Percentiles rank a stretch among this genome's conserved stretches.
Conservation (phyloP, 2,888 invertebrate species). For the Pecten maximus region DNA sequence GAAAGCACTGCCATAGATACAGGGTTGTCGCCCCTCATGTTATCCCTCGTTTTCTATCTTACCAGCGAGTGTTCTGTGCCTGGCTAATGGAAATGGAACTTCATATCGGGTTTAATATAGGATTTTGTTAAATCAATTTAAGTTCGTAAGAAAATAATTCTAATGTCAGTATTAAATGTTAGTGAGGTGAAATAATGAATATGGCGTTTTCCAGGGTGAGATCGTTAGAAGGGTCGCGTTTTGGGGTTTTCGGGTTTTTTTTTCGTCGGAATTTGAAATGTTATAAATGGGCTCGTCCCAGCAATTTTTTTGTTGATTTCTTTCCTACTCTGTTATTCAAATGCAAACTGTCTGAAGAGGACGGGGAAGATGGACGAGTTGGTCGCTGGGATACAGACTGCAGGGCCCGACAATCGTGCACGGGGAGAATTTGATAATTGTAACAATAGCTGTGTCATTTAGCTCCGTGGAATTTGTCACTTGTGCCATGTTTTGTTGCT, state of each 20-base stretch:
- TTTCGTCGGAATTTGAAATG: background rate
- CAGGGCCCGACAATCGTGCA: background rate
- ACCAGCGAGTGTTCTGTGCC: no score
- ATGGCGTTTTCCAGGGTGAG: no score
- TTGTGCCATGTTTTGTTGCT: background rate
- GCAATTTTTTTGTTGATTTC: background rate
- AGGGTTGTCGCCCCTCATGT: background rate
- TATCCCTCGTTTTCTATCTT: no score
- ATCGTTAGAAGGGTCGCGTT: background rate
- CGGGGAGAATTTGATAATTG: background rate
- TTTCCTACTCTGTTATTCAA: background rate
- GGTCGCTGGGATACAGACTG: background rate
- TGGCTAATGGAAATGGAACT: no score
- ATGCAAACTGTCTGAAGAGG: background rate
- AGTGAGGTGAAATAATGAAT: no score
- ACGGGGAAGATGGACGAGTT: conserved; percentile 16
- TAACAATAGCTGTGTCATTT: conserved; percentile 10
- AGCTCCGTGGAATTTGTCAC: background rate
- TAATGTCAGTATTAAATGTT: no score
- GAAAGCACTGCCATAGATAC: background rate
- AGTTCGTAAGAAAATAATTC: no score
- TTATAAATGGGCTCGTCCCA: background rate
- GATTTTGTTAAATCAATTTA: no score
- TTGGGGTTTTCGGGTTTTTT: background rate
- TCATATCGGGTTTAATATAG: no score